These are phyloP conservation scores for Drosophila tani DNA, from an alignment of 1,140 invertebrate genomes.

Conservation along the genomic window DNA sequence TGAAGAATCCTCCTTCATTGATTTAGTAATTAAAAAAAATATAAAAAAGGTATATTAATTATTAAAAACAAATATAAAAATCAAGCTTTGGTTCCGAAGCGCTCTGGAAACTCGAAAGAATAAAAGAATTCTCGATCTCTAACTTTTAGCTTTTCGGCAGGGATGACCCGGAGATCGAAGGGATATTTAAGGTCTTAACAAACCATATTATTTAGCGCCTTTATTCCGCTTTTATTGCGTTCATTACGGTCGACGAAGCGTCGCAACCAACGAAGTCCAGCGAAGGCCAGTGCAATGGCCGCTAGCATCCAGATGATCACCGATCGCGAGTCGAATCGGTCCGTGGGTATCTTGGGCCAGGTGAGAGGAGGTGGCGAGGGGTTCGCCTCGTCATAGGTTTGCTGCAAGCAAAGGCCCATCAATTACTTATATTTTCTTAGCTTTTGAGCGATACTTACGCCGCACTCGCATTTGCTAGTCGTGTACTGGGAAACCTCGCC, in stretches of 20 bases:
- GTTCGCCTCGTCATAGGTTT: slow-evolving; percentile 29
- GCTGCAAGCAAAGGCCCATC: slow-evolving; percentile 2
- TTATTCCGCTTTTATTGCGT: slow-evolving; percentile 3
- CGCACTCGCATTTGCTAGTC: slow-evolving; percentile 32
- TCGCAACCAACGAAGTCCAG: slow-evolving; percentile 65
- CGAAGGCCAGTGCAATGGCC: slow-evolving; percentile 71
- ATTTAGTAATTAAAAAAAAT: neutral
- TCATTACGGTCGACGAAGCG: slow-evolving; percentile 67
- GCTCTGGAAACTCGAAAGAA: neutral
- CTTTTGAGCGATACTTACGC: slow-evolving; percentile 34
- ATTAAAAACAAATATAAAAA: neutral
- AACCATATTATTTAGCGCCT: slow-evolving; percentile 34
- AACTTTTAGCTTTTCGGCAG: neutral
- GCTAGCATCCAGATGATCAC: slow-evolving; percentile 84
- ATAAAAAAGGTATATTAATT: neutral
- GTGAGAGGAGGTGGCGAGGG: slow-evolving; percentile 60
- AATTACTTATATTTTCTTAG: too few species aligned
- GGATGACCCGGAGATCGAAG: neutral
- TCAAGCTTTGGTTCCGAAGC: neutral
- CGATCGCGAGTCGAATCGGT: slow-evolving; percentile 77
- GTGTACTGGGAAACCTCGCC: slow-evolving; percentile 2
- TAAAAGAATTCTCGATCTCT: neutral
- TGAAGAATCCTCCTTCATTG: too few species aligned
- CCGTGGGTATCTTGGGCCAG: slow-evolving; percentile 75
- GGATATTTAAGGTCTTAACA: neutral